A percentile compares a stretch with the other conserved stretches of the same genome.
These are phyloP conservation scores for Fragum sueziense DNA, from an alignment of 2,888 invertebrate species.

Conservation along the genomic window DNA sequence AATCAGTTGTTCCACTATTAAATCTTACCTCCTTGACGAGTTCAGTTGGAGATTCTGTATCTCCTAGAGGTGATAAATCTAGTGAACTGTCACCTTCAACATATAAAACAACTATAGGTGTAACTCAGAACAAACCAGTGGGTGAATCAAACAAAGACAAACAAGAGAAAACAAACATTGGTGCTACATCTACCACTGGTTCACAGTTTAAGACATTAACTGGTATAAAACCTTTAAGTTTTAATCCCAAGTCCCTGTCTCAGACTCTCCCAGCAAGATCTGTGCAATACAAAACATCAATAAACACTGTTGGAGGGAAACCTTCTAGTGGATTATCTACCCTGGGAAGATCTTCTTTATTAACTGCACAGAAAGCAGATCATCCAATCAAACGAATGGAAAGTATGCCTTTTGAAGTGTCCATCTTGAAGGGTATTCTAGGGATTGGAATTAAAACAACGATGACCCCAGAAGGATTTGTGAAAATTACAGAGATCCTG, in stretches of 20 bases:
- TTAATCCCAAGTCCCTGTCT: slow-evolving; percentile 60
- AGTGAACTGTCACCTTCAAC: slow-evolving; percentile 23
- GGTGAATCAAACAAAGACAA: background rate
- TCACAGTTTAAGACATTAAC: slow-evolving; percentile 63
- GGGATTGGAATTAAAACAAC: slow-evolving; percentile 78
- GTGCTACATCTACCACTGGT: background rate
- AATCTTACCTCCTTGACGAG: slow-evolving; percentile 28
- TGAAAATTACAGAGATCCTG: slow-evolving; percentile 73
- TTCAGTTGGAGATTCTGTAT: slow-evolving; percentile 19
- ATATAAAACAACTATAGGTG: slow-evolving; percentile 63
- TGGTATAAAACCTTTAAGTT: slow-evolving; percentile 67
- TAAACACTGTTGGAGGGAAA: slow-evolving; percentile 56
- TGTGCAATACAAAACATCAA: slow-evolving; percentile 63
- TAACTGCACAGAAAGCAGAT: slow-evolving; percentile 53
- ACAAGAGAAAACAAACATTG: background rate
- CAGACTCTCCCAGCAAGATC: slow-evolving; percentile 50
- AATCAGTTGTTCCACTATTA: slow-evolving; percentile 36
- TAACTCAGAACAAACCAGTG: slow-evolving; percentile 27
- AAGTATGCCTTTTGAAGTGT: slow-evolving; percentile 76
- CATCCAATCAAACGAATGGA: slow-evolving; percentile 69
- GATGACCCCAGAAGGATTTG: slow-evolving; percentile 69
- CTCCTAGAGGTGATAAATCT: slow-evolving; percentile 43
- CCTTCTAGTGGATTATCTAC: slow-evolving; percentile 52
- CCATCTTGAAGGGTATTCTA: slow-evolving; percentile 77
- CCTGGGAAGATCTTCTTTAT: slow-evolving; percentile 38